Percentiles rank a stretch among this genome's conserved stretches.
Conservation (phyloP, 2,888 invertebrate species). For the Ochropleura plecta region DNA sequence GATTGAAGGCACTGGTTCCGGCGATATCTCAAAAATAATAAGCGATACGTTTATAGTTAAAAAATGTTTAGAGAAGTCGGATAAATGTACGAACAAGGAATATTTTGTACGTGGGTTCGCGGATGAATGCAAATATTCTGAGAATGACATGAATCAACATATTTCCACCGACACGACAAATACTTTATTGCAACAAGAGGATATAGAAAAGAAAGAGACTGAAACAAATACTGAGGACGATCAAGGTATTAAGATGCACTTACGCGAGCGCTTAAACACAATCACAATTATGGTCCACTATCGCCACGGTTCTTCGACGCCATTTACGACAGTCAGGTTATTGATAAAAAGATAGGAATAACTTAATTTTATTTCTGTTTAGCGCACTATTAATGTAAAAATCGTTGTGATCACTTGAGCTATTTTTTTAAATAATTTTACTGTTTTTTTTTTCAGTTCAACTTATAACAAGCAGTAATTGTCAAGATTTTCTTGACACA, state of each 20-base stretch:
- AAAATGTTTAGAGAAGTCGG: slow-evolving; percentile 57
- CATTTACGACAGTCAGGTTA: background rate
- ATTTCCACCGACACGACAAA: slow-evolving; percentile 45
- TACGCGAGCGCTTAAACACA: slow-evolving; percentile 4
- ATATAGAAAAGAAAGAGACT: slow-evolving; percentile 18
- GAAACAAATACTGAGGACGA: slow-evolving; percentile 16
- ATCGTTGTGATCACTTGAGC: background rate
- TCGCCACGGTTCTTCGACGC: background rate
- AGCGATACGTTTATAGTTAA: slow-evolving; percentile 78
- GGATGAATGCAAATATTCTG: slow-evolving; percentile 7
- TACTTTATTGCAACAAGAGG: slow-evolving; percentile 43
- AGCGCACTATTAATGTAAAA: background rate
- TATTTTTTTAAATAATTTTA: background rate
- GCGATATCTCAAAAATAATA: slow-evolving; percentile 73
- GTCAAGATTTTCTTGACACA: slow-evolving; percentile 1
- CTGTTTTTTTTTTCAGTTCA: slow-evolving; percentile 49
- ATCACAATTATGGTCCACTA: background rate
- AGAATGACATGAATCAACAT: slow-evolving; percentile 22
- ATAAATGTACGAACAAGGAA: slow-evolving; percentile 1
- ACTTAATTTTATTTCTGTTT: background rate
- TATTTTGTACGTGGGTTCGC: background rate
- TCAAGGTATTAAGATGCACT: slow-evolving; percentile 16
- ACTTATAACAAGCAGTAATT: slow-evolving; percentile 8
- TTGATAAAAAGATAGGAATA: background rate
- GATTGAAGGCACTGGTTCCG: slow-evolving; percentile 62